Base-by-base conservation (phyloP, 2,888 invertebrate species). In the Epinotia demarniana region DNA sequence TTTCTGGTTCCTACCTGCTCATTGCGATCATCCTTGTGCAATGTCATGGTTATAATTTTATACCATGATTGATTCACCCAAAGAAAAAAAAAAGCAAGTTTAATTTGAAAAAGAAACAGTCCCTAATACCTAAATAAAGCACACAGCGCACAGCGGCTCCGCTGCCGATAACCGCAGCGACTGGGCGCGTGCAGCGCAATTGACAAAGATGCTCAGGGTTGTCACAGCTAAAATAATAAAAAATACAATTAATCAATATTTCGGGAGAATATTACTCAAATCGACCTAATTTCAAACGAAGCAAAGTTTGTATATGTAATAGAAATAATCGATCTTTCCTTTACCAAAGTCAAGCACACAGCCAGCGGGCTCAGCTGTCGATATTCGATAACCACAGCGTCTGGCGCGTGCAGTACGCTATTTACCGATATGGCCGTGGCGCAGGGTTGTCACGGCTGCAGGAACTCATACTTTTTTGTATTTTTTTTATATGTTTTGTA, bases 141-240 rank as follows among this genome's bases (percentile, higher is more conserved):
- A 46, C 64, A 53, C n/a, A 55, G 27, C 67, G 33, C 55, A 55
- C 12, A 43, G 57, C 57, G 57, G 33, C 63, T 69, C 69, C 33
- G 77, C 79, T 75, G 80, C 73, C 78, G 84, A 85, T 85, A 85
- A 82, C 86, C 82, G 12, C 86, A 81, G 81, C 80, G 81, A 78
- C 82, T 81, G 82, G 80, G 79, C 76, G 83, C 87, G 84, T 86
- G 87, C 84, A 81, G 79, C 80, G 85, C 86, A 84, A 87, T 88
- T 89, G 87, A 86, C 85, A 78, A 79, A 19, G 18, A 83, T 81
- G 77, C 76, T 75, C 19, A 88, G 86, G 89, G 88, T 64, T 87
- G 85, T 12, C 85, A 63, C 76, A 58, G 68, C 63, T 46, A 12
- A 57, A 18, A 19, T 12, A 57, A 19, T 57, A 57, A 19, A 18